phyloP scores from a whole-genome alignment of 2,797 vertebrate species.

The Platyrinchus mystaceus region DNA sequence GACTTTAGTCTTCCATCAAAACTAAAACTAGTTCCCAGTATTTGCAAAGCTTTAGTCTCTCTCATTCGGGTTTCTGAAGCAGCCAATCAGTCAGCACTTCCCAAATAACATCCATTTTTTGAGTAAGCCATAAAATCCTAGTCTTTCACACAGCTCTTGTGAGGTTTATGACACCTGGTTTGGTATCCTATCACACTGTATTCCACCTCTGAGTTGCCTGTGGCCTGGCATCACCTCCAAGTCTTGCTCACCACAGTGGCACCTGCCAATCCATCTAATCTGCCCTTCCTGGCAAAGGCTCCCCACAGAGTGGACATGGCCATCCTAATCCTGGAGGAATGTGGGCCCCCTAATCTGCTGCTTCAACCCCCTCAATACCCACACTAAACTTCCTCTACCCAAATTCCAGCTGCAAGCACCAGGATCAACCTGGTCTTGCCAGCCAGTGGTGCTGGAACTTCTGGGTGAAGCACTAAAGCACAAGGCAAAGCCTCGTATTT shows the following conservation, averaged over 20 bases:
- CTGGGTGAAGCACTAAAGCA: background rate
- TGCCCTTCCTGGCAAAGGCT: background rate
- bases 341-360: conserved; percentile 64
- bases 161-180: background rate
- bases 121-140: background rate
- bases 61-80: background rate
- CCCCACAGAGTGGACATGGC: background rate
- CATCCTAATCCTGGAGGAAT: conserved; percentile 60
- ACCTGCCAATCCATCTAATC: conserved; percentile 55
- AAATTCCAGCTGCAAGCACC: conserved; percentile 3
- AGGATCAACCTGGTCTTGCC: background rate
- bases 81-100: background rate
- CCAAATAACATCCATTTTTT: background rate
- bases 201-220: background rate
- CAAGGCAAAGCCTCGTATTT: background rate
- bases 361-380: conserved; percentile 23
- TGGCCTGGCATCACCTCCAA: conserved; percentile 36
- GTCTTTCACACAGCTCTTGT: background rate
- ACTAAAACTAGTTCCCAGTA: background rate
- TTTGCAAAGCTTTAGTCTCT: background rate
- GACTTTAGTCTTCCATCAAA: background rate
- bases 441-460: background rate
- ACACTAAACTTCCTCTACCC: background rate
- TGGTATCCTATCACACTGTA: background rate
- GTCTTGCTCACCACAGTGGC: background rate